Conservation (phyloP, 1,140 invertebrate species). For the Saxidomus purpurata region DNA sequence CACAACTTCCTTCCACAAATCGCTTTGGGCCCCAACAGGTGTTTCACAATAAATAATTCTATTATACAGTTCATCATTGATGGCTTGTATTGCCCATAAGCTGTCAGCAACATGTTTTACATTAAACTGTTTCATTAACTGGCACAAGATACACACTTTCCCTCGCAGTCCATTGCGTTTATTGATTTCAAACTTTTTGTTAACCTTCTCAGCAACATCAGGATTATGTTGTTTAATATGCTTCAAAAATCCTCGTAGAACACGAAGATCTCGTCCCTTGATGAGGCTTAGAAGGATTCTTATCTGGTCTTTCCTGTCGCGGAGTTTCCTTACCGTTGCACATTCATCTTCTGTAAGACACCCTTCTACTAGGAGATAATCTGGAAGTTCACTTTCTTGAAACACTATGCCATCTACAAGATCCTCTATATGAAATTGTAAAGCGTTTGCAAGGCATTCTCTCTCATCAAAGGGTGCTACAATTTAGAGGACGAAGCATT, state of each 20-base stretch:
- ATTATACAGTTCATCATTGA: not conserved
- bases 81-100: not conserved
- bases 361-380: not conserved
- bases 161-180: not conserved
- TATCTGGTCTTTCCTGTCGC: conserved; percentile 21
- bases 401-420: conserved; percentile 10
- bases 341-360: conserved; percentile 24
- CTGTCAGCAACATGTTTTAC: too few species aligned
- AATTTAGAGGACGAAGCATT: too few species aligned
- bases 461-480: not conserved
- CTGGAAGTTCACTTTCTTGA: conserved; percentile 9
- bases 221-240: not conserved
- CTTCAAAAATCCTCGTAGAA: too few species aligned
- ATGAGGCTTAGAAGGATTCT: conserved; percentile 2
- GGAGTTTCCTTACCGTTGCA: not conserved
- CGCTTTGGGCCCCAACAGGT: not conserved
- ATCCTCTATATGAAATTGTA: not conserved
- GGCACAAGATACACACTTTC: not conserved
- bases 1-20: not conserved
- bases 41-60: not conserved
- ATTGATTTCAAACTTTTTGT: conserved; percentile 8
- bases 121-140: not conserved
- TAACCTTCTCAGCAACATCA: not conserved
- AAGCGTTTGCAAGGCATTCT: conserved; percentile 17
- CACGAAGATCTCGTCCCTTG: not conserved